Conservation (phyloP, 2,888 invertebrate genomes). For the Sinopyrophorus schimmeli region DNA sequence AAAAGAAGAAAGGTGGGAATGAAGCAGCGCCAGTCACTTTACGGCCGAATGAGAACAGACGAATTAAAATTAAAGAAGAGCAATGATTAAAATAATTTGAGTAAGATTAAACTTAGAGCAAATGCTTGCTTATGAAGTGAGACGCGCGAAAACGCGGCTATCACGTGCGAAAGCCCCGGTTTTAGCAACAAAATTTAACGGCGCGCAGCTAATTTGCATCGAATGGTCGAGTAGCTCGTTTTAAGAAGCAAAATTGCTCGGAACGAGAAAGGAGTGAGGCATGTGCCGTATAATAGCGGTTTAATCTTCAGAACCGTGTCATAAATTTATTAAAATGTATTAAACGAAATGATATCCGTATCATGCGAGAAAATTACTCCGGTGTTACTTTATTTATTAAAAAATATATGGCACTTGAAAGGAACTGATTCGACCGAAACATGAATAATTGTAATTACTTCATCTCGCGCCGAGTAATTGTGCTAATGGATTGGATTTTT, state of each 20-base stretch:
- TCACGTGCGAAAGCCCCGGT: constrained; percentile 47
- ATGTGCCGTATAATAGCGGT: constrained; percentile 53
- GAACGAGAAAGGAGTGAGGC: constrained; percentile 48
- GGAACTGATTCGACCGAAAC: no score
- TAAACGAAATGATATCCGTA: constrained; percentile 52
- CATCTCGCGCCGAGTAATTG: no score
- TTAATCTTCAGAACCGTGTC: constrained; percentile 51
- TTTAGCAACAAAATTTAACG: constrained; percentile 52
- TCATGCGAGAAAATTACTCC: constrained; percentile 35
- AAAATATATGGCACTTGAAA: constrained; percentile 26
- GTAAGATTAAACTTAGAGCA: constrained; percentile 35
- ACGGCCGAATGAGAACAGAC: constrained; percentile 21
- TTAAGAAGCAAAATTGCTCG: constrained; percentile 48
- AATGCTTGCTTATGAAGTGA: constrained; percentile 41
- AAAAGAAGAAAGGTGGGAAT: constrained; percentile 4
- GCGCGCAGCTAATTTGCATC: constrained; percentile 52
- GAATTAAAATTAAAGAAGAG: constrained; percentile 37
- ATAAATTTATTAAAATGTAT: constrained; percentile 55
- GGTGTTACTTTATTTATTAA: constrained; percentile 30
- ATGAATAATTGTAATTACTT: no score
- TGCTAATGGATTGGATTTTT: no score
- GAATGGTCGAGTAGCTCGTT: constrained; percentile 48
- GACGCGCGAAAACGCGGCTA: constrained; percentile 42
- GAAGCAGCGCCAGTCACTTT: constrained; percentile 6
- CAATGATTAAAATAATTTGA: constrained; percentile 38